Evolutionary conservation across 2,888 invertebrate genomes (phyloP).

Genomic region (Cryptophagus acutangulus): DNA sequence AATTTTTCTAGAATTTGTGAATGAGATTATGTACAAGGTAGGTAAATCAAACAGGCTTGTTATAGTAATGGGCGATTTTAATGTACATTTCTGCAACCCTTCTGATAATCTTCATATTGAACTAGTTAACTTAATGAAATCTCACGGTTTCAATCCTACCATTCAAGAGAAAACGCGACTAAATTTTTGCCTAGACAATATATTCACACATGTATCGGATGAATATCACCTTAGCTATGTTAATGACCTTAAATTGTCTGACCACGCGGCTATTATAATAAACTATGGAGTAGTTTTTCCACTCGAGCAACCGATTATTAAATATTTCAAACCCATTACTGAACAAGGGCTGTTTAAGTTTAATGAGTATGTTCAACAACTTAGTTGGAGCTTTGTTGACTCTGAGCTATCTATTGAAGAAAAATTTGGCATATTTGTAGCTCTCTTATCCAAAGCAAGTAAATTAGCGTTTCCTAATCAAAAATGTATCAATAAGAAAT

Average conservation of each 20-base stretch:
- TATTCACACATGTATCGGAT: not conserved
- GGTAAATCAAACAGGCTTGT: slow-evolving; percentile 1
- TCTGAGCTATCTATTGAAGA: not conserved
- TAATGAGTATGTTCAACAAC: not conserved
- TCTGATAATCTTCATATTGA: not conserved
- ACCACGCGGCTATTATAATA: not conserved
- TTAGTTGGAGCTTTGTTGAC: not conserved
- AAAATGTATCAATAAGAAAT: not conserved
- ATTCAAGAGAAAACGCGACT: not conserved
- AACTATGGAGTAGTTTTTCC: not conserved
- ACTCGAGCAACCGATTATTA: not conserved
- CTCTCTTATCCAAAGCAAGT: not conserved
- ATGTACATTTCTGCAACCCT: not conserved
- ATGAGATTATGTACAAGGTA: not conserved
- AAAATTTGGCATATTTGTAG: not conserved
- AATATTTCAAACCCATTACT: not conserved
- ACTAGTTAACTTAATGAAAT: not conserved
- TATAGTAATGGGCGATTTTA: not conserved
- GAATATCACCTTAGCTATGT: not conserved
- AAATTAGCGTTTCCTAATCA: not conserved
- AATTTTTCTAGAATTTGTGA: not conserved
- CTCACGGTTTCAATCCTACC: not conserved
- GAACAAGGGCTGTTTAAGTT: not conserved
- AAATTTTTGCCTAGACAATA: not conserved
- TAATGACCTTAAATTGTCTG: not conserved